These are phyloP conservation scores for Squalus acanthias DNA, from an alignment of 2,797 vertebrate species.

Conservation along the genomic window DNA sequence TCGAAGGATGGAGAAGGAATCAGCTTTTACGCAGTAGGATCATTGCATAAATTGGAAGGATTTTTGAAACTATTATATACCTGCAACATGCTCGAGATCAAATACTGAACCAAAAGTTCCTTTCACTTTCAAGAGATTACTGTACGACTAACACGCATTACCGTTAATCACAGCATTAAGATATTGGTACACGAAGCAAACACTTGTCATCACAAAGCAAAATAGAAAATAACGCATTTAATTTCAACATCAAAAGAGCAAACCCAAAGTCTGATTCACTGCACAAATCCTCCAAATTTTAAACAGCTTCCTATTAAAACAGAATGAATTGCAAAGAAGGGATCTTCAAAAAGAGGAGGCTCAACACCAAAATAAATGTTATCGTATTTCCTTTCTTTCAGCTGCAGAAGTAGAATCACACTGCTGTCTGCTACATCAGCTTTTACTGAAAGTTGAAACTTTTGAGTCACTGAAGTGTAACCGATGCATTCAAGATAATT, in stretches of 20 bases:
- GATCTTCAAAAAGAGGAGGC: background rate
- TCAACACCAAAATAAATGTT: background rate
- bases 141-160: background rate
- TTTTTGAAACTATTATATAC: background rate
- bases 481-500: slow-evolving; percentile 62
- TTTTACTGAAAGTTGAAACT: slow-evolving; percentile 44
- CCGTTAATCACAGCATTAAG: background rate
- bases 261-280: background rate
- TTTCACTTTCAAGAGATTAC: background rate
- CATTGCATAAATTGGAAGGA: background rate
- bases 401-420: slow-evolving; percentile 46
- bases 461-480: slow-evolving; percentile 54
- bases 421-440: slow-evolving; percentile 47
- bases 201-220: no score
- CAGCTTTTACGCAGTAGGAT: background rate
- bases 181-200: background rate
- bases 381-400: background rate
- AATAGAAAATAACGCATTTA: background rate
- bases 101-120: background rate
- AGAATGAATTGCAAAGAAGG: background rate
- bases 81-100: background rate
- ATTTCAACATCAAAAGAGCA: background rate
- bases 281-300: background rate
- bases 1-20: background rate
- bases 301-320: background rate